Conservation (phyloP, 2,888 invertebrate species). For the Trichacis sp. region DNA sequence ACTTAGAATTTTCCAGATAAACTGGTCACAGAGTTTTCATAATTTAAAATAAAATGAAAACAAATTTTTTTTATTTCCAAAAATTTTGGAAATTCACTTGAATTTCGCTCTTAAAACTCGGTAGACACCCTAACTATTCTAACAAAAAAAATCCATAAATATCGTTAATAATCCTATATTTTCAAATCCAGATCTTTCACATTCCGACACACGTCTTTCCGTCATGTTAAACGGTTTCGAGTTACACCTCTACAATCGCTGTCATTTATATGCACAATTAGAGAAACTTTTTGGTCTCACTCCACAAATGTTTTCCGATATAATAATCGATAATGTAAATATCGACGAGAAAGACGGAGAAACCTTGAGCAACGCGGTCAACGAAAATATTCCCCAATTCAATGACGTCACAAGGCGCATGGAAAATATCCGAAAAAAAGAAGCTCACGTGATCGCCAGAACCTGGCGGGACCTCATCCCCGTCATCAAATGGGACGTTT, state of each 20-base stretch:
- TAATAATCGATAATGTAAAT: conserved; percentile 68
- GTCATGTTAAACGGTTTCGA: conserved; percentile 95
- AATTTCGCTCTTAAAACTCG: too few relatives aligned
- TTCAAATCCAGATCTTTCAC: conserved; percentile 93
- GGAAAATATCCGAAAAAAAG: conserved; percentile 73
- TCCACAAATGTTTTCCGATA: conserved; percentile 79
- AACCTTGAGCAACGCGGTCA: conserved; percentile 54
- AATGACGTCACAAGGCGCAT: conserved; percentile 64
- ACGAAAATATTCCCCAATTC: conserved; percentile 59
- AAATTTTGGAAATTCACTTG: too few relatives aligned
- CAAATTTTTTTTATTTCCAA: too few relatives aligned
- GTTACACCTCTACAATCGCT: conserved; percentile 94
- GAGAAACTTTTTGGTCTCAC: conserved; percentile 91
- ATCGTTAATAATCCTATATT: too few relatives aligned
- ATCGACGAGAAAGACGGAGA: conserved; percentile 58
- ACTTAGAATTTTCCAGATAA: too few relatives aligned
- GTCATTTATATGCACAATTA: conserved; percentile 85
- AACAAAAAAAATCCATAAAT: too few relatives aligned
- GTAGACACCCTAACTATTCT: too few relatives aligned
- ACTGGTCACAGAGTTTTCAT: too few relatives aligned
- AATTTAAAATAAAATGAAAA: too few relatives aligned
- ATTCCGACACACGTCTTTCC: conserved; percentile 91
- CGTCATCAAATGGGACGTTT: conserved; percentile 94
- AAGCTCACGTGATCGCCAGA: conserved; percentile 83
- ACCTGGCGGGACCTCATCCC: conserved; percentile 97